A percentile compares a stretch with the other conserved stretches of the same genome.
Conservation (phyloP, 2,888 invertebrate genomes). For the Lamellibrachia columna region DNA sequence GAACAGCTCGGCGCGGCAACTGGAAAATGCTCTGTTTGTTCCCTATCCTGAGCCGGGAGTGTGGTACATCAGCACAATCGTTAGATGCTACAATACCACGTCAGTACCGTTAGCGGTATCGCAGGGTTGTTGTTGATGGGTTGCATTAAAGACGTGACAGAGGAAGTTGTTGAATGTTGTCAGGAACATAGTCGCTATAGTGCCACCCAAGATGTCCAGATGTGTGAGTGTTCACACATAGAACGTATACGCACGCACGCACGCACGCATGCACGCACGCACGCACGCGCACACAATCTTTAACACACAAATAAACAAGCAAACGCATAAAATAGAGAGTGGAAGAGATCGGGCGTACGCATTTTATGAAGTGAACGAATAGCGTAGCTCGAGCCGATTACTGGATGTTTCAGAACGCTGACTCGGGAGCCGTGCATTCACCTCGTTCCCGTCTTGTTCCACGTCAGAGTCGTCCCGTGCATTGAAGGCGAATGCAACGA, state of each 20-base stretch:
- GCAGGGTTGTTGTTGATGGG: too few species aligned
- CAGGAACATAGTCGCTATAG: too few species aligned
- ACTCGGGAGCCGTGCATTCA: not conserved
- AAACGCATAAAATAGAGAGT: not conserved
- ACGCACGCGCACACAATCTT: not conserved
- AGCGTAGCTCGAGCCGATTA: not conserved
- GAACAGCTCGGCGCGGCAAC: not conserved
- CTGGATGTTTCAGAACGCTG: not conserved
- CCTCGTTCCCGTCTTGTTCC: not conserved
- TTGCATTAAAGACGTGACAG: too few species aligned
- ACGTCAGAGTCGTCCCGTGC: not conserved
- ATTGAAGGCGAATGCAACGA: not conserved
- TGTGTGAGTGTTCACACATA: too few species aligned
- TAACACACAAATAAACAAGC: not conserved
- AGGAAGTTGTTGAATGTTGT: too few species aligned
- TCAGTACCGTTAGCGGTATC: not conserved
- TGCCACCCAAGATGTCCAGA: too few species aligned
- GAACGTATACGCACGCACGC: not conserved
- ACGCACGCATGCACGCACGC: not conserved
- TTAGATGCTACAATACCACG: not conserved
- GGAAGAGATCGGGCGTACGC: not conserved
- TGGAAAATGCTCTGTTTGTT: not conserved
- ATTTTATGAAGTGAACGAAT: too few species aligned
- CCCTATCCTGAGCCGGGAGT: not conserved
- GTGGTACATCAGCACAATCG: not conserved